These are phyloP conservation scores for Melolontha melolontha DNA, from an alignment of 2,888 invertebrate species.

Conservation along the genomic window DNA sequence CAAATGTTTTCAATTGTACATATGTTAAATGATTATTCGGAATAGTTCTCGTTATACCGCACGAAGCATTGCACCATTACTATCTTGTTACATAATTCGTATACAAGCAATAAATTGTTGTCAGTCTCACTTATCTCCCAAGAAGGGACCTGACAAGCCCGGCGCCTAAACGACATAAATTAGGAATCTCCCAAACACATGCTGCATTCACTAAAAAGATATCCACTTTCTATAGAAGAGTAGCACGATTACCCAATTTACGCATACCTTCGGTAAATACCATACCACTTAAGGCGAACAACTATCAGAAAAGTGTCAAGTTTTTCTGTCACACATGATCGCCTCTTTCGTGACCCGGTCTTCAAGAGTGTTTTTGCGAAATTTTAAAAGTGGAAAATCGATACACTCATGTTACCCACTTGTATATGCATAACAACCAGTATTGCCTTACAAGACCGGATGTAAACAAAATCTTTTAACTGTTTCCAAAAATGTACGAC, in stretches of 20 bases:
- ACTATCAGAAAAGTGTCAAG: slow-evolving; percentile 21
- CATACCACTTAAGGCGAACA: slow-evolving; percentile 19
- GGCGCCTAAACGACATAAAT: slow-evolving; percentile 46
- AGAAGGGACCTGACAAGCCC: slow-evolving; percentile 31
- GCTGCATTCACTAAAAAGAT: slow-evolving; percentile 39
- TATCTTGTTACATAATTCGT: slow-evolving; percentile 37
- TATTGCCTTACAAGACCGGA: slow-evolving; percentile 43
- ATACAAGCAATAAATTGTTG: slow-evolving; percentile 37
- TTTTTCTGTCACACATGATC: slow-evolving; percentile 14
- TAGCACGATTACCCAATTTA: slow-evolving; percentile 34
- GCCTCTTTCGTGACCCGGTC: slow-evolving; percentile 3
- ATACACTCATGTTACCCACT: background rate
- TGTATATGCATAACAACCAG: background rate
- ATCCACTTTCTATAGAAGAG: slow-evolving; percentile 38
- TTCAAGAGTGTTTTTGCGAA: slow-evolving; percentile 1
- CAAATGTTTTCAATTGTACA: slow-evolving; percentile 20
- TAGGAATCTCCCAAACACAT: slow-evolving; percentile 40
- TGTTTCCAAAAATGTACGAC: slow-evolving; percentile 32
- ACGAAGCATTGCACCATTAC: slow-evolving; percentile 12
- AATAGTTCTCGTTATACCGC: slow-evolving; percentile 14
- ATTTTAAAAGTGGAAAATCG: slow-evolving; percentile 1
- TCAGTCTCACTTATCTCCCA: slow-evolving; percentile 34
- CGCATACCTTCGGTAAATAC: slow-evolving; percentile 2
- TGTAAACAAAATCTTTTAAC: slow-evolving; percentile 44
- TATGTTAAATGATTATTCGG: slow-evolving; percentile 33